Conservation (phyloP, 2,113 vertebrate species). For the Notechis scutatus region DNA sequence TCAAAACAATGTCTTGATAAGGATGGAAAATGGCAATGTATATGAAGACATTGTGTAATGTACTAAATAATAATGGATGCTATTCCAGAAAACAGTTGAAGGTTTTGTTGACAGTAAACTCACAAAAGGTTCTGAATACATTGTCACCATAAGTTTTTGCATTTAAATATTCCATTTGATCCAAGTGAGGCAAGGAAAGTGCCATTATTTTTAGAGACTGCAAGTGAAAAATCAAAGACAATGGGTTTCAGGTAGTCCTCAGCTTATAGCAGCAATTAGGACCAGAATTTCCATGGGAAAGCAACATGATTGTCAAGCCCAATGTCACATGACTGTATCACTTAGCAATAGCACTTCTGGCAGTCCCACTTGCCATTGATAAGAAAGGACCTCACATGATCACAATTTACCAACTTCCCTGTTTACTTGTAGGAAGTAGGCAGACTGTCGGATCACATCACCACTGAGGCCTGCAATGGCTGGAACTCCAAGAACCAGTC, state of each 20-base stretch:
- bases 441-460: background rate
- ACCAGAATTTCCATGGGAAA: background rate
- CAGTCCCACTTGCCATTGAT: background rate
- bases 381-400: background rate
- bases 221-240: background rate
- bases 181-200: background rate
- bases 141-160: background rate
- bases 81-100: background rate
- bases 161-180: background rate
- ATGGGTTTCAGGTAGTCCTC: background rate
- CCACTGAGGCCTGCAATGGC: background rate
- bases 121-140: background rate
- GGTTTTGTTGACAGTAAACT: background rate
- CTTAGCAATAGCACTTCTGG: background rate
- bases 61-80: background rate
- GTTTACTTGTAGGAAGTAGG: background rate
- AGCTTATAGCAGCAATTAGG: background rate
- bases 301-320: background rate
- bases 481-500: background rate
- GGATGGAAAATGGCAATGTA: no score
- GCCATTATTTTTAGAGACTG: background rate
- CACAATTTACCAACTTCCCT: background rate
- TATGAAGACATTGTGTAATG: background rate
- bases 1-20: no score
- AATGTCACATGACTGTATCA: background rate